These are phyloP conservation scores for Melieria omissa DNA, from an alignment of 2,888 invertebrate species.

Conservation along the genomic window DNA sequence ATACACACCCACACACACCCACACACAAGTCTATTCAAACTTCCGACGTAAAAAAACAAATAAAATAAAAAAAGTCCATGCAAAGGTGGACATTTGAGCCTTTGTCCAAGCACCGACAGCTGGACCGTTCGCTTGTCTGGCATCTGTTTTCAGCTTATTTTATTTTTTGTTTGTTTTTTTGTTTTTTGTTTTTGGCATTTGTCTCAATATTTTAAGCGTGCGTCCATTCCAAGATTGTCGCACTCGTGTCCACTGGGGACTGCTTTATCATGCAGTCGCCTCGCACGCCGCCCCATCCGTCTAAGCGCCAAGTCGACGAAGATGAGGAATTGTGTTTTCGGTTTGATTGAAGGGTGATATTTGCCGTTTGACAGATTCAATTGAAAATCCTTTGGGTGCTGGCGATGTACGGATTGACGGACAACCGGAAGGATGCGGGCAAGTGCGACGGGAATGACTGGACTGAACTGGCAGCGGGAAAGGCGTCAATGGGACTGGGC, in stretches of 20 bases:
- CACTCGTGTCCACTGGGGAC: background rate
- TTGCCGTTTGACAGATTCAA: conserved; percentile 57
- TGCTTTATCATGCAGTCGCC: conserved; percentile 27
- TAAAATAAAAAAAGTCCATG: no score
- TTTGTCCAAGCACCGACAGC: no score
- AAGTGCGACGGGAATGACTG: no score
- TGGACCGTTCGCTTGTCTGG: no score
- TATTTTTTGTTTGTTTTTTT: background rate
- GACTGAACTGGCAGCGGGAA: background rate
- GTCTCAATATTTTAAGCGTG: background rate
- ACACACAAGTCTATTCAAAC: no score
- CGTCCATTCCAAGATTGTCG: conserved; percentile 1
- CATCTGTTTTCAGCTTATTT: no score
- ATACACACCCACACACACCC: background rate
- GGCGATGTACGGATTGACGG: conserved; percentile 1
- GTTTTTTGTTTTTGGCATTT: conserved; percentile 1
- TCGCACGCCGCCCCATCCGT: conserved; percentile 14
- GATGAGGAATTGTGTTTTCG: conserved; percentile 42
- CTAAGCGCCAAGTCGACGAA: conserved; percentile 4
- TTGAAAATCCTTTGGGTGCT: conserved; percentile 52
- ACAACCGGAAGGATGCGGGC: conserved; percentile 17
- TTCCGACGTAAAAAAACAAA: no score
- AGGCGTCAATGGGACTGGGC: background rate
- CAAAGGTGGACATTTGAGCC: no score
- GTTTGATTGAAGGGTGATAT: conserved; percentile 57